Conservation (phyloP, 1,140 invertebrate genomes). For the Drosophila grimshawi region DNA sequence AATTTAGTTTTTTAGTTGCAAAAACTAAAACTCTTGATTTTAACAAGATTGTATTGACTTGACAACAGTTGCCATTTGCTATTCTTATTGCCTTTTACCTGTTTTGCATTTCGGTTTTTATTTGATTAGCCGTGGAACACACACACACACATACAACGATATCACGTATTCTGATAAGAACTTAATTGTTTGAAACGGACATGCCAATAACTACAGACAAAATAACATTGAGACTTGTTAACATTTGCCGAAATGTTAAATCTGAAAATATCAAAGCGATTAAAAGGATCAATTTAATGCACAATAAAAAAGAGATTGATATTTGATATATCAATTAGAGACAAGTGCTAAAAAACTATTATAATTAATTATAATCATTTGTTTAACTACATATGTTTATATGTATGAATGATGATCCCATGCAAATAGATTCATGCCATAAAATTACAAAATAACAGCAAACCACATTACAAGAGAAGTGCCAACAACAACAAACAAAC, state of each 20-base stretch:
- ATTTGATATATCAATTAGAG: neutral
- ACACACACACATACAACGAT: neutral
- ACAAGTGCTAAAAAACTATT: too few species aligned
- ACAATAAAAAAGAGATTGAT: neutral
- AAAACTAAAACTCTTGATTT: constrained; percentile 37
- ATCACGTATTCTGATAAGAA: constrained; percentile 70
- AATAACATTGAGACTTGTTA: neutral
- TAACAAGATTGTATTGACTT: constrained; percentile 8
- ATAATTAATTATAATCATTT: too few species aligned
- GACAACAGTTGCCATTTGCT: constrained; percentile 14
- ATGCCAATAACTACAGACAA: constrained; percentile 59
- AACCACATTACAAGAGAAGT: neutral
- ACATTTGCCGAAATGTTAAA: constrained; percentile 3
- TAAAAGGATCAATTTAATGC: neutral
- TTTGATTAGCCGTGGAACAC: constrained; percentile 43
- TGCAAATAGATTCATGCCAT: constrained; percentile 25
- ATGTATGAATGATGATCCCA: neutral
- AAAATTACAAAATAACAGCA: constrained; percentile 46
- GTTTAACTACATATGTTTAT: too few species aligned
- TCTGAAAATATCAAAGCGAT: neutral
- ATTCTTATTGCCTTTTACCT: constrained; percentile 21
- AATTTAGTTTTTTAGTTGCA: constrained; percentile 50
- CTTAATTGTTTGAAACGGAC: constrained; percentile 72
- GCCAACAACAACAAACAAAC: constrained; percentile 23
- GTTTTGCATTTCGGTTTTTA: constrained; percentile 29